Conservation (phyloP, 2,888 invertebrate genomes). For the Volucella inanis region DNA sequence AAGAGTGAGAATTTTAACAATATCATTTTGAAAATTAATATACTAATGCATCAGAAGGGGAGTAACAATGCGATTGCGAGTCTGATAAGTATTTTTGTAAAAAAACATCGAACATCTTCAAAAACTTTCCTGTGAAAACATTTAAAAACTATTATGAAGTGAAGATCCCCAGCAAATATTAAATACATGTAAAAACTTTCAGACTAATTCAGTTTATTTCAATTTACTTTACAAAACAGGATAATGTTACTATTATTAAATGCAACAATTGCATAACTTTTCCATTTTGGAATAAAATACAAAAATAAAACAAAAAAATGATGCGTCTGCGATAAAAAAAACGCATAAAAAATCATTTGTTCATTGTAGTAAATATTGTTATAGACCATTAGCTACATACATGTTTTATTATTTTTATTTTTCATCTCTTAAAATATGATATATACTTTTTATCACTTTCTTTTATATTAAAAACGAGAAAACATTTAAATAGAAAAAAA, state of each 20-base stretch:
- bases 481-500: conserved; percentile 10
- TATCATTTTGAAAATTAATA: too few relatives aligned
- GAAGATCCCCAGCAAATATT: too few relatives aligned
- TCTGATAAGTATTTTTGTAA: too few relatives aligned
- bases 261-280: conserved; percentile 26
- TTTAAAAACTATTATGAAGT: too few relatives aligned
- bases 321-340: conserved; percentile 27
- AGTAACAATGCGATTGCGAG: too few relatives aligned
- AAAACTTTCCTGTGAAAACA: too few relatives aligned
- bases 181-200: too few relatives aligned
- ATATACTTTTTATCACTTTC: neutral
- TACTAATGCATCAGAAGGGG: too few relatives aligned
- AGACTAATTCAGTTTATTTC: neutral
- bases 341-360: conserved; percentile 32
- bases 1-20: too few relatives aligned
- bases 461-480: conserved; percentile 25
- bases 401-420: conserved; percentile 15
- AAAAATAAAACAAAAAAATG: conserved; percentile 15
- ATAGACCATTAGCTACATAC: conserved; percentile 14
- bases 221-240: neutral
- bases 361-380: conserved; percentile 44
- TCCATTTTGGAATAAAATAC: neutral
- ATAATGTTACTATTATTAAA: conserved; percentile 16
- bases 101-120: too few relatives aligned
- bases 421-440: neutral